Percentiles rank a stretch among this genome's conserved stretches.
Evolutionary conservation across 2,888 invertebrate genomes (phyloP).

Genomic region (Apodemia zela): DNA sequence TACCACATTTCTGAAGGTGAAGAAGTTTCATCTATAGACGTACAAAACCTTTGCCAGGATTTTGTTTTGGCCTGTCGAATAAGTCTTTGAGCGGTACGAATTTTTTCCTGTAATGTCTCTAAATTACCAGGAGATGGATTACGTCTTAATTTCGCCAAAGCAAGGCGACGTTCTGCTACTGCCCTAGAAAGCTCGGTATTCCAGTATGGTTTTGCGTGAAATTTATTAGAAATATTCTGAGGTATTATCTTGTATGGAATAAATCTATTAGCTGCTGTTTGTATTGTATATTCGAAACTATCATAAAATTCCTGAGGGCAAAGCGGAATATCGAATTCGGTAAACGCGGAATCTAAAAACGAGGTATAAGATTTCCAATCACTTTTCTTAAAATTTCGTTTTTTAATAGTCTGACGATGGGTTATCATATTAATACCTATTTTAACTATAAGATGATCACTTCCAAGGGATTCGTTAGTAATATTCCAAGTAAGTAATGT

Average conservation of each 20-base stretch:
- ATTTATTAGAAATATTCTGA: neutral
- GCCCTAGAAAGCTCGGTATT: slow-evolving; percentile 1
- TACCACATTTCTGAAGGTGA: slow-evolving; percentile 22
- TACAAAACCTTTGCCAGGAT: slow-evolving; percentile 19
- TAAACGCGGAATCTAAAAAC: neutral
- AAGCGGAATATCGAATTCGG: neutral
- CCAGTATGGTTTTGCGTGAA: slow-evolving; percentile 11
- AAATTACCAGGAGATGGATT: slow-evolving; percentile 18
- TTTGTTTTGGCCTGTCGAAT: slow-evolving; percentile 17
- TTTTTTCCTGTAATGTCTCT: slow-evolving; percentile 17
- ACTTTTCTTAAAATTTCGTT: slow-evolving; percentile 5
- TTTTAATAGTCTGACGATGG: neutral
- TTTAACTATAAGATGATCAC: slow-evolving; percentile 25
- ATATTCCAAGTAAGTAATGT: slow-evolving; percentile 21
- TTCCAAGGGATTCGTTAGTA: slow-evolving; percentile 26
- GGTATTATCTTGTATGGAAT: neutral
- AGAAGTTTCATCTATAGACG: slow-evolving; percentile 14
- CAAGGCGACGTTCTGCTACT: slow-evolving; percentile 16
- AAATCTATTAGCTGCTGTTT: neutral
- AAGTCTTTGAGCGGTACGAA: slow-evolving; percentile 10
- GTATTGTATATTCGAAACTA: slow-evolving; percentile 4
- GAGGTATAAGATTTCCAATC: slow-evolving; percentile 1
- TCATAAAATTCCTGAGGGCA: slow-evolving; percentile 13
- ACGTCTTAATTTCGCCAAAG: slow-evolving; percentile 15
- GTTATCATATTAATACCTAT: neutral